Conservation (phyloP, 1,140 invertebrate species). For the Philotrypesis tridentata region DNA sequence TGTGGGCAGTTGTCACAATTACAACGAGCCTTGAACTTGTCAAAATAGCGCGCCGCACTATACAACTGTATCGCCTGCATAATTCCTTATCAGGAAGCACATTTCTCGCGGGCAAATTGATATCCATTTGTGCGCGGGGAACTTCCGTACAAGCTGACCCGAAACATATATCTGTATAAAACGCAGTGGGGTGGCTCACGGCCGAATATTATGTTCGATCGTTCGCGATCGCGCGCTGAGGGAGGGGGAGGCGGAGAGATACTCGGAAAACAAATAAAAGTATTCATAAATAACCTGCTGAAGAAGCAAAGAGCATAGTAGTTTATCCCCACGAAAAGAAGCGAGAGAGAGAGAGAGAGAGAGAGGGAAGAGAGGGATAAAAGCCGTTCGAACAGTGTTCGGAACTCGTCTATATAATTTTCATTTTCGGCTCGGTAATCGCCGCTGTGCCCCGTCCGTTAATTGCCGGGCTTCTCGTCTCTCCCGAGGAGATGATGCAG, state of each 20-base stretch:
- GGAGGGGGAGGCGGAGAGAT: no score
- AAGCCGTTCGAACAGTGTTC: conserved; percentile 17
- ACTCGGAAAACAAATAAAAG: conserved; percentile 30
- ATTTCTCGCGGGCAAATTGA: neutral
- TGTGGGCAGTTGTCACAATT: no score
- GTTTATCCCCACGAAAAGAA: neutral
- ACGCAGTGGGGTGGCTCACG: neutral
- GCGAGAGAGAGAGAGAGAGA: conserved; percentile 1
- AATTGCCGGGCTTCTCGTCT: conserved; percentile 55
- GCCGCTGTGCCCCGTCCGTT: conserved; percentile 50
- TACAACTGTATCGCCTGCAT: no score
- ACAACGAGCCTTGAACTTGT: no score
- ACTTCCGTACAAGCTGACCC: neutral
- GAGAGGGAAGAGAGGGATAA: conserved; percentile 2
- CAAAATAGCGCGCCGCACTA: no score
- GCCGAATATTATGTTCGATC: conserved; percentile 13
- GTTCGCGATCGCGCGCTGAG: neutral
- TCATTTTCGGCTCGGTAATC: conserved; percentile 64
- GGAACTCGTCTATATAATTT: conserved; percentile 60
- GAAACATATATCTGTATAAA: neutral
- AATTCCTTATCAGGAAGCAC: neutral
- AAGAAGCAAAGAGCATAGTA: neutral
- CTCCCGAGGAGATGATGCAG: no score
- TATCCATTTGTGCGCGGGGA: neutral
- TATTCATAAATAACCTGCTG: conserved; percentile 37